These are phyloP conservation scores for Ariopsis seemanni DNA, from an alignment of 2,113 vertebrate species.

Conservation along the genomic window DNA sequence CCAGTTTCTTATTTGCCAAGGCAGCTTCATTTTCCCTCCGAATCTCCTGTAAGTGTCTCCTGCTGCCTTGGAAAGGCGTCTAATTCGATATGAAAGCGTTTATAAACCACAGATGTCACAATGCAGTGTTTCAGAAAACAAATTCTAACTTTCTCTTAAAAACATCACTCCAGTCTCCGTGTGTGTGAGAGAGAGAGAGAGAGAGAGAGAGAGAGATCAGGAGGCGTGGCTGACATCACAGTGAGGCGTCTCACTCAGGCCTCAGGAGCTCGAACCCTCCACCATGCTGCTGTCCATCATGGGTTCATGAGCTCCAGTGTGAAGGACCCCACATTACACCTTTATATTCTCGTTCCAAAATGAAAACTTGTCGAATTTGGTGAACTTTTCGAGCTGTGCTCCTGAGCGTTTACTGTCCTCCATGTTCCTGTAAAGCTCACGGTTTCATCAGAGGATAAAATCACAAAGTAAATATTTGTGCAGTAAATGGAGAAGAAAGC, in stretches of 20 bases:
- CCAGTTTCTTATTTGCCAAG: neutral
- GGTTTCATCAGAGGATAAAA: neutral
- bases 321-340: neutral
- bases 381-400: neutral
- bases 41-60: no score
- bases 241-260: no score
- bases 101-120: no score
- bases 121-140: no score
- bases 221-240: no score
- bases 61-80: no score
- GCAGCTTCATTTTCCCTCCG: neutral
- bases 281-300: neutral
- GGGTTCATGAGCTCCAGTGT: neutral
- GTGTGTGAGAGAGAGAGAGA: no score
- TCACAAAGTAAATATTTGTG: constrained; percentile 13
- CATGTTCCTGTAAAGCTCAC: neutral
- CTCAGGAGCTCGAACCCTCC: no score
- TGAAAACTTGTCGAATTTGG: neutral
- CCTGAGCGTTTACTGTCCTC: neutral
- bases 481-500: constrained; percentile 14
- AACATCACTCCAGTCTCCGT: no score
- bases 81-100: no score
- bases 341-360: neutral
- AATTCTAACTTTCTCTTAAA: no score
- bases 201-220: no score